Evolutionary conservation across 2,113 vertebrate species (phyloP).

Genomic region (Verasper variegatus): DNA sequence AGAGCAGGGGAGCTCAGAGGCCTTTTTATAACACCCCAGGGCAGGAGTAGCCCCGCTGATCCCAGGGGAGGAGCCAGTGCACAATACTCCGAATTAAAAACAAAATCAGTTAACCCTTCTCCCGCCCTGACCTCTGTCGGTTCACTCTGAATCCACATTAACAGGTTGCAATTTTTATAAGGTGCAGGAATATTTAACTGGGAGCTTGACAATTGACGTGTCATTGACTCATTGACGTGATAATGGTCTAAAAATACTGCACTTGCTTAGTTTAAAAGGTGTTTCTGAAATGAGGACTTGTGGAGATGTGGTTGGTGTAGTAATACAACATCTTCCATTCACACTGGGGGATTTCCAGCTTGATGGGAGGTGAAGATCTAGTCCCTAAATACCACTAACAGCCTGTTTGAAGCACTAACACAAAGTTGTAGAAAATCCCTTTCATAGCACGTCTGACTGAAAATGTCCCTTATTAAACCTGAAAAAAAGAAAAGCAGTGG

Average conservation of each 20-base stretch:
- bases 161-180: not conserved
- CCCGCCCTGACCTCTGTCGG: conserved; percentile 37
- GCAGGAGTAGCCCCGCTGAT: conserved; percentile 51
- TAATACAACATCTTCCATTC: not conserved
- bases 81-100: conserved; percentile 77
- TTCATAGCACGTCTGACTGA: not conserved
- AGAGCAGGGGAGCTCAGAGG: conserved; percentile 71
- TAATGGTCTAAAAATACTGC: too few relatives aligned
- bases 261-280: not conserved
- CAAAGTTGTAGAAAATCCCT: not conserved
- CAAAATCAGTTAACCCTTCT: conserved; percentile 77
- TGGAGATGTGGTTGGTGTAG: not conserved
- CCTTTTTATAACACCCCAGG: conserved; percentile 82
- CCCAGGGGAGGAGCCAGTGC: conserved; percentile 72
- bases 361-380: not conserved
- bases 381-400: not conserved
- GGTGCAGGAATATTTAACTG: not conserved
- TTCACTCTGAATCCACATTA: conserved; percentile 4
- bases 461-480: not conserved
- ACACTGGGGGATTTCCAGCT: not conserved
- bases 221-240: too few relatives aligned
- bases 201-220: not conserved
- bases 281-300: not conserved
- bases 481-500: too few relatives aligned
- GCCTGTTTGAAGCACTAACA: not conserved